Percentiles rank a stretch among this genome's conserved stretches.
Conservation (phyloP, 2,888 invertebrate species). For the Unio delphinus region DNA sequence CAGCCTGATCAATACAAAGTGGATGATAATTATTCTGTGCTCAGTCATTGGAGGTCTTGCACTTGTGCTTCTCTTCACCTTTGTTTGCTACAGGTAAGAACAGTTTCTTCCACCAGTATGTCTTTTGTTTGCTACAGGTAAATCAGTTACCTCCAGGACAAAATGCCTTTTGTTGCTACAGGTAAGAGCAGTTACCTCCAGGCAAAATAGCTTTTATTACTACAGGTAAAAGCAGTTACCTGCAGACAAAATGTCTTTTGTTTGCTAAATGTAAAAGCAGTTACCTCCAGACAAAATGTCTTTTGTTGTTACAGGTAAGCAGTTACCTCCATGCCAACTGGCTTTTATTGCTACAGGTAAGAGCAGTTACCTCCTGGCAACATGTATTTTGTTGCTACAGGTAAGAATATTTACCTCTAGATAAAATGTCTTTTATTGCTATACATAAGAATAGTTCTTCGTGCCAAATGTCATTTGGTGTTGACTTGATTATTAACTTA, state of each 20-base stretch:
- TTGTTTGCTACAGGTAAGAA: constrained; percentile 71
- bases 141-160: no score
- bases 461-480: no score
- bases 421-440: constrained; percentile 51
- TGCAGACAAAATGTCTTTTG: no score
- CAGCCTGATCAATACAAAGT: constrained; percentile 69
- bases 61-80: constrained; percentile 68
- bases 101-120: neutral
- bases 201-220: no score
- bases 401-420: constrained; percentile 31
- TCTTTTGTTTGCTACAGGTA: constrained; percentile 41
- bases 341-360: constrained; percentile 70
- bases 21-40: constrained; percentile 71
- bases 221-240: constrained; percentile 42
- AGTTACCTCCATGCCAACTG: neutral
- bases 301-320: constrained; percentile 70
- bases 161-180: constrained; percentile 66
- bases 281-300: no score
- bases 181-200: constrained; percentile 41
- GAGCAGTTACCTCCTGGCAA: neutral
- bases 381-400: constrained; percentile 16
- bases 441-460: constrained; percentile 59
- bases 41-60: constrained; percentile 70
- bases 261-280: constrained; percentile 26
- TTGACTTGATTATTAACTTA: no score